phyloP scores from a whole-genome alignment of 2,113 vertebrate species.

The Oncorhynchus keta region DNA sequence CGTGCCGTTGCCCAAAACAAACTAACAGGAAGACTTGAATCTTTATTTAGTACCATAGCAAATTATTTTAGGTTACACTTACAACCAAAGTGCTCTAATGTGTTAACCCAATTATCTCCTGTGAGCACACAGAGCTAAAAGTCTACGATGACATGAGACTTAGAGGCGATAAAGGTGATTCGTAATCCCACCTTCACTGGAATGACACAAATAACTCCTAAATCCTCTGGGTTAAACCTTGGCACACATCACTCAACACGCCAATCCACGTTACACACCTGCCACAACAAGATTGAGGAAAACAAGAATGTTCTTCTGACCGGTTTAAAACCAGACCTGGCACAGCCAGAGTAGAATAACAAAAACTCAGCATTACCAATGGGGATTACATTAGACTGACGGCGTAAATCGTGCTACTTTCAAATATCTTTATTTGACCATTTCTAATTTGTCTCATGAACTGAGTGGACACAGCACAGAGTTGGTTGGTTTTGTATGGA shows the following conservation, averaged over 20 bases:
- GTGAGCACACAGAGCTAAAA: background rate
- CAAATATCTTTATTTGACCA: slow-evolving; percentile 25
- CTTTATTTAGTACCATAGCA: background rate
- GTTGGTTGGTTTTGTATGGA: background rate
- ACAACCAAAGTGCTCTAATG: background rate
- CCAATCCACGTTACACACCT: background rate
- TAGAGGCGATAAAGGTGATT: slow-evolving; percentile 11
- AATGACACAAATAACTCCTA: slow-evolving; percentile 37
- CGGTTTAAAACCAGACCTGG: background rate
- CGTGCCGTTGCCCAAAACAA: background rate
- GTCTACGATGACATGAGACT: slow-evolving; percentile 3
- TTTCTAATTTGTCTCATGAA: slow-evolving; percentile 21
- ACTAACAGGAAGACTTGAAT: background rate
- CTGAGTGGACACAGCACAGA: background rate
- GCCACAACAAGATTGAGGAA: background rate
- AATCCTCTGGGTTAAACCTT: slow-evolving; percentile 8
- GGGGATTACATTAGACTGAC: background rate
- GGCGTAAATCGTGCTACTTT: background rate
- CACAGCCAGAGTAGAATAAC: background rate
- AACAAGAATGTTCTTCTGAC: background rate
- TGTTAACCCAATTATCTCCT: background rate
- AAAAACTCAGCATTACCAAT: background rate
- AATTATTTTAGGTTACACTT: background rate
- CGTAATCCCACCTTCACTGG: slow-evolving; percentile 28
- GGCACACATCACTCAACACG: background rate